These are phyloP conservation scores for Tolmerus cingulatus DNA, from an alignment of 2,888 invertebrate genomes.

Conservation along the genomic window DNA sequence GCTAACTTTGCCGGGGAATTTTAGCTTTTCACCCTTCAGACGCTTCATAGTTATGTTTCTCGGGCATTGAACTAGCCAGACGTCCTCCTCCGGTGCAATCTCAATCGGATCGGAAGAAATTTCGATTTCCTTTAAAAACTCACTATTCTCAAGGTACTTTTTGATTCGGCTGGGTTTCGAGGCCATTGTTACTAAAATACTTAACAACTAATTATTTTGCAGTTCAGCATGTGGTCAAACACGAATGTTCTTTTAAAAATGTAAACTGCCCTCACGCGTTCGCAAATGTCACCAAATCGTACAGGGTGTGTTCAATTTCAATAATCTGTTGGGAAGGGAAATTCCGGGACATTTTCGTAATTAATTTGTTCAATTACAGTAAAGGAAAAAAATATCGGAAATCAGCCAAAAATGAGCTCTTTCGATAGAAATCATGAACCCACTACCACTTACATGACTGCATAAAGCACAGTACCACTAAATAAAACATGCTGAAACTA, in stretches of 20 bases:
- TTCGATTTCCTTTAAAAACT: not conserved
- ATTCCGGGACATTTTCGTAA: not conserved
- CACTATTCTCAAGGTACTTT: not conserved
- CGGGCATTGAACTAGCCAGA: constrained; percentile 26
- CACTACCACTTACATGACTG: no score
- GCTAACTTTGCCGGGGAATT: constrained; percentile 10
- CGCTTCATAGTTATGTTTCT: not conserved
- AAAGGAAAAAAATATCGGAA: not conserved
- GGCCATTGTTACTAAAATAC: not conserved
- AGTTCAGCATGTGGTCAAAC: not conserved
- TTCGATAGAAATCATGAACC: no score
- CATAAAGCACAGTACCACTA: no score
- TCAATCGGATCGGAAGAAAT: not conserved
- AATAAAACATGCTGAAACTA: no score
- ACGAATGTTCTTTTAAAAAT: not conserved
- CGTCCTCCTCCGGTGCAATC: not conserved
- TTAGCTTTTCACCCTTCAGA: not conserved
- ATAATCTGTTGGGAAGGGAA: not conserved
- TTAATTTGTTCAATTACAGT: not conserved
- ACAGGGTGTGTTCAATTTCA: not conserved
- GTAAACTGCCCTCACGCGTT: not conserved
- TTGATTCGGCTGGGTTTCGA: not conserved
- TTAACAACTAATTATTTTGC: not conserved
- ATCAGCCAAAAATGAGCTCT: no score
- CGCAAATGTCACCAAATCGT: not conserved